Percentiles rank a stretch among this genome's conserved stretches.
phyloP scores from a whole-genome alignment of 2,113 vertebrate genomes.

The Nycticryphes semicollaris region DNA sequence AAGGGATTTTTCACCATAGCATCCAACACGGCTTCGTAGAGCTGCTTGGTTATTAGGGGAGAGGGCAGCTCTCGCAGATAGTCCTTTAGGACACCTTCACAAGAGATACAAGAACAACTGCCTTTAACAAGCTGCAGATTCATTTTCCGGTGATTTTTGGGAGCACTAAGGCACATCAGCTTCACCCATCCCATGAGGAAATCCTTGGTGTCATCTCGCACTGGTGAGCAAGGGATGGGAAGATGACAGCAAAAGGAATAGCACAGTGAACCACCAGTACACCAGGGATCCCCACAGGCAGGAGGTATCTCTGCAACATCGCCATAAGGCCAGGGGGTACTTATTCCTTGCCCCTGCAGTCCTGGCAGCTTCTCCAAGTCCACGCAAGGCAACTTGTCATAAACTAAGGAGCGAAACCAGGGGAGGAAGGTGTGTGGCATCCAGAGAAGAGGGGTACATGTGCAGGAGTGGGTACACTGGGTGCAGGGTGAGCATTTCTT shows the following conservation, averaged over 20 bases:
- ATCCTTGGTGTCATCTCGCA: not conserved
- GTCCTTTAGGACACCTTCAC: slow-evolving; percentile 93
- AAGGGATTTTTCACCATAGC: slow-evolving; percentile 88
- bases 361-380: not conserved
- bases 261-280: not conserved
- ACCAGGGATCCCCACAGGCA: not conserved
- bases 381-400: accelerated
- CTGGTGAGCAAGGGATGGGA: accelerated
- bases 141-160: not conserved
- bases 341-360: not conserved
- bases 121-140: not conserved
- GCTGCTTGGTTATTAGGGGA: slow-evolving; percentile 91
- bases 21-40: slow-evolving; percentile 91
- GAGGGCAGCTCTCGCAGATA: slow-evolving; percentile 94
- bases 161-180: not conserved
- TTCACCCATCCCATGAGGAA: not conserved
- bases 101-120: slow-evolving; percentile 4
- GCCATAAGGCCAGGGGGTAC: not conserved
- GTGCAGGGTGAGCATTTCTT: not conserved
- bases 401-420: not conserved
- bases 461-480: accelerated
- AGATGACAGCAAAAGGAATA: not conserved
- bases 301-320: not conserved
- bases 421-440: not conserved
- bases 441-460: not conserved